Conservation (phyloP, 2,888 invertebrate species). For the Lapara coniferarum region DNA sequence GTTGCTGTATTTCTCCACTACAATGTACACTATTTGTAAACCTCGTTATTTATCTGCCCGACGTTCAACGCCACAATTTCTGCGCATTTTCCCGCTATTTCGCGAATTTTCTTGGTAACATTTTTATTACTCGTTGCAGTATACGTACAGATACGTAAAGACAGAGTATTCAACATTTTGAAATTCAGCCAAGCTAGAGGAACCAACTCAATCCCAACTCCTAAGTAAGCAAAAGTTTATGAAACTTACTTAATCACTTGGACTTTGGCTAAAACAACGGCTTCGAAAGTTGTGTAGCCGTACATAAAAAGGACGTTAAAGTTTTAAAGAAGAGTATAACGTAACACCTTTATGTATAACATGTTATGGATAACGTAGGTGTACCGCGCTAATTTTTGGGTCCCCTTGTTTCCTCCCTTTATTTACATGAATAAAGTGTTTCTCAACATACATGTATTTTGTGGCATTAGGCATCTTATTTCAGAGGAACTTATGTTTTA, state of each 20-base stretch:
- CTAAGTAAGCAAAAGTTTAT: slow-evolving; percentile 13
- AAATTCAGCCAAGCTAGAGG: slow-evolving; percentile 9
- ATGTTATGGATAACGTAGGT: background rate
- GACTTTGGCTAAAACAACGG: slow-evolving; percentile 12
- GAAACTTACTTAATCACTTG: slow-evolving; percentile 16
- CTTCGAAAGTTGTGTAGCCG: background rate
- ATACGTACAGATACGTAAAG: slow-evolving; percentile 1
- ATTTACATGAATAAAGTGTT: background rate
- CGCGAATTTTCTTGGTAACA: background rate
- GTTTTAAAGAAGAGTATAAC: background rate
- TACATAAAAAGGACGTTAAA: slow-evolving; percentile 13
- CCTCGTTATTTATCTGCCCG: background rate
- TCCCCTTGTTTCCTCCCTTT: background rate
- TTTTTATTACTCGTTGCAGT: background rate
- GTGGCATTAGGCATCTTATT: background rate
- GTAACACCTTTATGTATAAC: background rate
- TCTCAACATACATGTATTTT: background rate
- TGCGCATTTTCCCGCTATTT: background rate
- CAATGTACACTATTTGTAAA: background rate
- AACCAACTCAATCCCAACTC: background rate
- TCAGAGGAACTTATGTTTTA: background rate
- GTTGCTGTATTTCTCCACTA: background rate
- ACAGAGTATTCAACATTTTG: background rate
- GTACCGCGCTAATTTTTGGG: background rate
- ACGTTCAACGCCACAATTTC: slow-evolving; percentile 4